Evolutionary conservation across 2,888 invertebrate species (phyloP).

Genomic region (Cosmia pyralina): DNA sequence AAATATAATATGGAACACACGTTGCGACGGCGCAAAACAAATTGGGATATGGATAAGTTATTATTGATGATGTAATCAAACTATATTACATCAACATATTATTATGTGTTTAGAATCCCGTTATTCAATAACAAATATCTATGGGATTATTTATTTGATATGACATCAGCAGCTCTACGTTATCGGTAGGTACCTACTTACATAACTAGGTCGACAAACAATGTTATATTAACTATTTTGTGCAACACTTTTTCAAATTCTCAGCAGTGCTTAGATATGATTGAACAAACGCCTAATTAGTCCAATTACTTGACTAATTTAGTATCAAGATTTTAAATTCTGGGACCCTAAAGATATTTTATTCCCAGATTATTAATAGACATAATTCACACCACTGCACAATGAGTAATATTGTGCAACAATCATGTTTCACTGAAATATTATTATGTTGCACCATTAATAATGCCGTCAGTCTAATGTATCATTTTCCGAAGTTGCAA

Average conservation of each 20-base stretch:
- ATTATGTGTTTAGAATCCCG: neutral
- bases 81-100: conserved; percentile 3
- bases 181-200: neutral
- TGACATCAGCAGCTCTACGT: neutral
- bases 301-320: neutral
- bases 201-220: conserved; percentile 6
- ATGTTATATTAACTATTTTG: neutral
- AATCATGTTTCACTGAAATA: conserved; percentile 4
- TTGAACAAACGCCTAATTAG: conserved; percentile 26
- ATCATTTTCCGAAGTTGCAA: conserved; percentile 41
- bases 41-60: neutral
- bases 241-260: neutral
- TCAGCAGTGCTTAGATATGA: conserved; percentile 8
- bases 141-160: neutral
- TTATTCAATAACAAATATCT: neutral
- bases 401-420: conserved; percentile 25
- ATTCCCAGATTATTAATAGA: conserved; percentile 36
- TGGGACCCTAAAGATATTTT: neutral
- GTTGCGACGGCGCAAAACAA: neutral
- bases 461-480: conserved; percentile 21
- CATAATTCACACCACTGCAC: conserved; percentile 31
- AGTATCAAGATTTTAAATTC: conserved; percentile 4
- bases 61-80: neutral
- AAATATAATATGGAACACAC: neutral
- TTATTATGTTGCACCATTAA: conserved; percentile 26